phyloP scores from a whole-genome alignment of 2,888 invertebrate genomes.

The Blastobasis adustella region DNA sequence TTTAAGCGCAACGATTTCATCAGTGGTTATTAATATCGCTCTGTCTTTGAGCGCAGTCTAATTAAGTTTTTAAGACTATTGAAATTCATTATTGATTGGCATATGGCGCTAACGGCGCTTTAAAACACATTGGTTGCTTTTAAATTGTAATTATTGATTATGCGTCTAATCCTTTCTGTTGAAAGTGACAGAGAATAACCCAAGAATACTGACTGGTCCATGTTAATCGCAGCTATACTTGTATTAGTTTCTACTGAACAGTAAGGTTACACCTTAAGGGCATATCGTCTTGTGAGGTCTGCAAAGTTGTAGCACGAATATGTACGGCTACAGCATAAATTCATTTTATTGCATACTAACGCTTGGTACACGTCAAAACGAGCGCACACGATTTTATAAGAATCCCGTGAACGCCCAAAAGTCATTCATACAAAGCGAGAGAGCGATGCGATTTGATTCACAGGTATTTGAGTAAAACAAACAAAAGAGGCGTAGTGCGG shows the following conservation, averaged over 20 bases:
- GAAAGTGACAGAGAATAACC: too few relatives aligned
- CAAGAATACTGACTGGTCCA: too few relatives aligned
- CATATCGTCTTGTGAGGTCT: conserved; percentile 9
- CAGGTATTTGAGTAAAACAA: conserved; percentile 14
- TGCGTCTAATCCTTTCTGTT: neutral
- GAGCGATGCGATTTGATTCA: conserved; percentile 15
- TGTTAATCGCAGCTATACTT: too few relatives aligned
- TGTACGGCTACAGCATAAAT: neutral
- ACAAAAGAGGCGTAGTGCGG: conserved; percentile 22
- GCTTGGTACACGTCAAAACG: neutral
- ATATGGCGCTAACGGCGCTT: conserved; percentile 69
- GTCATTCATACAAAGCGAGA: neutral
- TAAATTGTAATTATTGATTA: conserved; percentile 29
- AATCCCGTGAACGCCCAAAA: too few relatives aligned
- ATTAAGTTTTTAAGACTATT: conserved; percentile 68
- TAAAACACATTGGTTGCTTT: conserved; percentile 54
- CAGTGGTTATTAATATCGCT: conserved; percentile 35
- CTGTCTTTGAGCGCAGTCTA: conserved; percentile 67
- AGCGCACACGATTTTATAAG: too few relatives aligned
- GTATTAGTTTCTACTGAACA: too few relatives aligned
- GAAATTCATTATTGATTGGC: conserved; percentile 68
- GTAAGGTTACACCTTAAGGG: neutral
- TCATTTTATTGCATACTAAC: neutral
- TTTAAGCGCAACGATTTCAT: conserved; percentile 10
- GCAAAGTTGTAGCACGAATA: neutral